A percentile compares a stretch with the other conserved stretches of the same genome.
Evolutionary conservation across 1,140 invertebrate genomes (phyloP).

Genomic region (Drosophila quadrilineata): DNA sequence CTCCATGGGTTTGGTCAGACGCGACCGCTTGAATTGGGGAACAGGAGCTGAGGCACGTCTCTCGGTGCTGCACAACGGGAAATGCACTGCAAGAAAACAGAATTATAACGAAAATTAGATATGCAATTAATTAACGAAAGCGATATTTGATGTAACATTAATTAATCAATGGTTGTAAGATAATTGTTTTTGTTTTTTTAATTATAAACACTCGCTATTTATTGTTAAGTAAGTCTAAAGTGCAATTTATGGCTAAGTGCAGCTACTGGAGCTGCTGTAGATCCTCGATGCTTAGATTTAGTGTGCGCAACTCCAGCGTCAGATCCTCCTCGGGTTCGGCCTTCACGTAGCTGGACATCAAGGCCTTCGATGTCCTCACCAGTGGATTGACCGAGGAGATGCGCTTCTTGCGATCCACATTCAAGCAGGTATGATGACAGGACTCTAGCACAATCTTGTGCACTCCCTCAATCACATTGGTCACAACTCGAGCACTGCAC

Average conservation of each 20-base stretch:
- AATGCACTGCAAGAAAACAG: slow-evolving; percentile 34
- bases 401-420: slow-evolving; percentile 66
- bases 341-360: slow-evolving; percentile 28
- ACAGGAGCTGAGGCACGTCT: not conserved
- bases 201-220: slow-evolving; percentile 2
- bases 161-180: not conserved
- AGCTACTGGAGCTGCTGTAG: slow-evolving; percentile 58
- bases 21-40: slow-evolving; percentile 46
- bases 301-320: slow-evolving; percentile 52
- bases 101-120: not conserved
- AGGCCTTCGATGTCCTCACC: slow-evolving; percentile 10
- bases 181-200: too few relatives aligned
- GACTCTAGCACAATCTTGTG: slow-evolving; percentile 74
- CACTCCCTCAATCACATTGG: slow-evolving; percentile 71
- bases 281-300: slow-evolving; percentile 61
- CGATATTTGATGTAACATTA: too few relatives aligned
- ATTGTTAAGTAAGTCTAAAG: slow-evolving; percentile 27
- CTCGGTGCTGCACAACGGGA: slow-evolving; percentile 24
- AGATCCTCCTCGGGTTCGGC: slow-evolving; percentile 51
- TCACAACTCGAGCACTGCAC: slow-evolving; percentile 78
- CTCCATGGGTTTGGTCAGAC: slow-evolving; percentile 48
- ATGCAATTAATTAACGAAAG: too few relatives aligned
- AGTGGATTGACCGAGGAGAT: slow-evolving; percentile 2
- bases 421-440: slow-evolving; percentile 70
- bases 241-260: slow-evolving; percentile 34